Conservation (phyloP, 2,113 vertebrate species). For the Indri indri region DNA sequence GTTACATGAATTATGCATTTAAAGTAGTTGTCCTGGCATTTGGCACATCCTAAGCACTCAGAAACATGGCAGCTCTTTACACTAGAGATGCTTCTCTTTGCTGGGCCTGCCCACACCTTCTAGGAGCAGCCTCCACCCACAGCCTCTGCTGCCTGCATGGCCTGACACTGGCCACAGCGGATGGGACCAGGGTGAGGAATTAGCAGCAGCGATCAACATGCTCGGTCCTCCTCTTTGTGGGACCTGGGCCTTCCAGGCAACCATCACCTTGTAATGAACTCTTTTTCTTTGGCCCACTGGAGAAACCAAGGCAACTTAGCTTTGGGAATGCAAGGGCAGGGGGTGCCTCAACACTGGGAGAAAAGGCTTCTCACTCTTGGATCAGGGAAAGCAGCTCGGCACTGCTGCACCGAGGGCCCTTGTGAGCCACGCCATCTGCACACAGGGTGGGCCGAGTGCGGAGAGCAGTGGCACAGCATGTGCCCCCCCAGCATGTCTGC, state of each 20-base stretch:
- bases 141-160: background rate
- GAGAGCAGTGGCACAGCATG: background rate
- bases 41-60: too few relatives aligned
- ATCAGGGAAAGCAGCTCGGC: fast-evolving
- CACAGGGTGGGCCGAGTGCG: fast-evolving
- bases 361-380: background rate
- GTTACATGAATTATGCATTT: background rate
- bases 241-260: background rate
- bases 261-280: background rate
- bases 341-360: background rate
- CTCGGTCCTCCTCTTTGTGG: background rate
- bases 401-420: background rate
- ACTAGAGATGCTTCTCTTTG: background rate
- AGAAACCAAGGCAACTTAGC: background rate
- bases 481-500: background rate
- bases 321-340: background rate
- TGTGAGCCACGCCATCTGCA: fast-evolving
- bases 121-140: background rate
- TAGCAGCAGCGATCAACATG: background rate
- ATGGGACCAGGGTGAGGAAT: background rate
- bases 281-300: background rate
- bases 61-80: background rate
- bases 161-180: background rate
- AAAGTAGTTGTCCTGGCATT: background rate
- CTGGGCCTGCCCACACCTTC: background rate